Percentiles rank a stretch among this genome's conserved stretches.
These are phyloP conservation scores for Ephestia elutella DNA, from an alignment of 1,140 invertebrate genomes.

Conservation along the genomic window DNA sequence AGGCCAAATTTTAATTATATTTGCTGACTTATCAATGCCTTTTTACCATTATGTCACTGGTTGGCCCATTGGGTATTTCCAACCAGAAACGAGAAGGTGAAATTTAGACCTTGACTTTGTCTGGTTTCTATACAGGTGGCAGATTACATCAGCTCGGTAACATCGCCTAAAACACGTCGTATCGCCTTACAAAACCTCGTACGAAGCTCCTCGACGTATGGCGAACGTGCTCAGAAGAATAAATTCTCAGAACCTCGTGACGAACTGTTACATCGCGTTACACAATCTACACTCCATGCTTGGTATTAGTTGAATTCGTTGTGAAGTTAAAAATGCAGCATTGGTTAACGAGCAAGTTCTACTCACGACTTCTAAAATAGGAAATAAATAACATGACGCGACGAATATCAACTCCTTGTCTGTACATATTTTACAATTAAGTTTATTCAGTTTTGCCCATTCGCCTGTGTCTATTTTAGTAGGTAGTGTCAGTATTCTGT, in stretches of 20 bases:
- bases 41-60: neutral
- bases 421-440: too few species aligned
- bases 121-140: constrained; percentile 31
- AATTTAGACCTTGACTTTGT: constrained; percentile 55
- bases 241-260: constrained; percentile 15
- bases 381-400: too few species aligned
- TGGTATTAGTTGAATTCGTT: neutral
- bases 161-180: constrained; percentile 23
- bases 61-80: constrained; percentile 1
- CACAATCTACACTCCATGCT: neutral
- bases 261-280: neutral
- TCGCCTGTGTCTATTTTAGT: too few species aligned
- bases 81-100: constrained; percentile 28
- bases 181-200: constrained; percentile 32
- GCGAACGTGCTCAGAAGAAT: constrained; percentile 30
- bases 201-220: constrained; percentile 22
- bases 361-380: neutral
- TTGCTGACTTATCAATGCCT: neutral
- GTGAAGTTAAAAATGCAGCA: neutral
- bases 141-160: constrained; percentile 34
- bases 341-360: neutral
- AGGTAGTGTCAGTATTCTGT: too few species aligned
- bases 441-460: too few species aligned
- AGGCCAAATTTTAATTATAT: too few species aligned
- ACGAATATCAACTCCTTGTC: too few species aligned